Conservation (phyloP, 2,113 vertebrate genomes). For the Hoplias malabaricus region DNA sequence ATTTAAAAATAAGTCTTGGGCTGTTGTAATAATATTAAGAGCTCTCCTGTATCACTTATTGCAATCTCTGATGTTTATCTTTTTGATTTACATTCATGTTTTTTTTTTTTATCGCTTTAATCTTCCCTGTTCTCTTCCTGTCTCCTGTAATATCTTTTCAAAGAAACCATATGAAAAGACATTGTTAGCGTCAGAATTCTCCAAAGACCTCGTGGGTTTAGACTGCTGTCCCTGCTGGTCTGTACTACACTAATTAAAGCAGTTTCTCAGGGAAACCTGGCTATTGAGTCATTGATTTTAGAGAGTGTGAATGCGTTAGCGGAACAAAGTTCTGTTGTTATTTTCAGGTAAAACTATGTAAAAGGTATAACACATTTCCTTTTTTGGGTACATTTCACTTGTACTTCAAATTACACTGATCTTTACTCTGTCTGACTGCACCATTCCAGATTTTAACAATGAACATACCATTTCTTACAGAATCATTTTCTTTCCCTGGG, state of each 20-base stretch:
- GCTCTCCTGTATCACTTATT: not conserved
- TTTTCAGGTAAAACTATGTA: no score
- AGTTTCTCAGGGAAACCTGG: slow-evolving; percentile 1
- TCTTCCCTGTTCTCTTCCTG: slow-evolving; percentile 3
- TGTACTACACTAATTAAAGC: slow-evolving; percentile 30
- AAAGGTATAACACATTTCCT: no score
- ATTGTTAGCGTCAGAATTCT: slow-evolving; percentile 23
- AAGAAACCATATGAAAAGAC: slow-evolving; percentile 37
- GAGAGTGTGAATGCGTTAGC: no score
- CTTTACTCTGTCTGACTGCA: no score
- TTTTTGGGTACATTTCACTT: no score
- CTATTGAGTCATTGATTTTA: not conserved
- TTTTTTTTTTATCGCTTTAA: slow-evolving; percentile 35
- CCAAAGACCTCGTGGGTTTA: slow-evolving; percentile 27
- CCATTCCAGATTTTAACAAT: no score
- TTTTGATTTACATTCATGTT: slow-evolving; percentile 6
- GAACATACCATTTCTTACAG: no score
- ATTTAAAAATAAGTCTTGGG: not conserved
- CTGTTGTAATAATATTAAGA: not conserved
- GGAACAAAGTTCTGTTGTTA: not conserved
- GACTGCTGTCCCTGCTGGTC: slow-evolving; percentile 7
- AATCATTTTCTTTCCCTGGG: no score
- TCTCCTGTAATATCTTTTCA: slow-evolving; percentile 32
- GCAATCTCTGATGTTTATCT: slow-evolving; percentile 17
- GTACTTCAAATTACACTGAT: no score